These are phyloP conservation scores for Xenopus petersii DNA, from an alignment of 2,797 vertebrate genomes.

Conservation along the genomic window DNA sequence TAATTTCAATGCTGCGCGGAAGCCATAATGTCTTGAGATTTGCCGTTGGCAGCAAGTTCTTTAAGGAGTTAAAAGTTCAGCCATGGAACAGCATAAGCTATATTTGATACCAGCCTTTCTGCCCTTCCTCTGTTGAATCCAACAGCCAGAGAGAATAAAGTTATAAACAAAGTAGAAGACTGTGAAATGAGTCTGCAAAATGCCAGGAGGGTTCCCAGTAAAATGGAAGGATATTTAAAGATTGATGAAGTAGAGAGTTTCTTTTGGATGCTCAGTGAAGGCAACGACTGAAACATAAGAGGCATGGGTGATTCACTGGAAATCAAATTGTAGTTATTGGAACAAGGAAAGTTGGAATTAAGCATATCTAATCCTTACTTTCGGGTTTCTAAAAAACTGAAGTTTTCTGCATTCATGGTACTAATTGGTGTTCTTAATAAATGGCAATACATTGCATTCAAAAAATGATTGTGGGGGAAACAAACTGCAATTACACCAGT, in stretches of 20 bases:
- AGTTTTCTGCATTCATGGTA: too few species aligned
- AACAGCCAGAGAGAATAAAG: conserved; percentile 27
- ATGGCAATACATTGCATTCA: too few species aligned
- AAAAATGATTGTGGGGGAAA: too few species aligned
- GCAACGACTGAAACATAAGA: background rate
- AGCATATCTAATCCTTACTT: background rate
- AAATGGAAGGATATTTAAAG: conserved; percentile 69
- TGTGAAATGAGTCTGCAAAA: conserved; percentile 45
- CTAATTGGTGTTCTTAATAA: too few species aligned
- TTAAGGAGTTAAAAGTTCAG: conserved; percentile 27
- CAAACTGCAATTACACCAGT: too few species aligned
- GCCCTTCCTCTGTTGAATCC: background rate
- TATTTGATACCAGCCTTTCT: conserved; percentile 14
- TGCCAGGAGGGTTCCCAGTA: conserved; percentile 57
- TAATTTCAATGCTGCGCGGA: conserved; percentile 1
- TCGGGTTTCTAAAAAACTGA: too few species aligned
- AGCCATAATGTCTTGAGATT: conserved; percentile 7
- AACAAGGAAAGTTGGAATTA: too few species aligned
- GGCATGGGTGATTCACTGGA: conserved; percentile 1
- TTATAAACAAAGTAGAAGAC: conserved; percentile 29
- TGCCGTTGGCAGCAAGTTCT: conserved; percentile 10
- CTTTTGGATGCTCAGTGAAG: conserved; percentile 20
- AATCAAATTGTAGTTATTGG: background rate
- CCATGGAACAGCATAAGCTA: conserved; percentile 14
- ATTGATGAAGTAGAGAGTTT: conserved; percentile 75